Evolutionary conservation across 2,888 invertebrate species (phyloP), one percentile per base, ranked within the genome.

Genomic region (Orthosia gracilis): DNA sequence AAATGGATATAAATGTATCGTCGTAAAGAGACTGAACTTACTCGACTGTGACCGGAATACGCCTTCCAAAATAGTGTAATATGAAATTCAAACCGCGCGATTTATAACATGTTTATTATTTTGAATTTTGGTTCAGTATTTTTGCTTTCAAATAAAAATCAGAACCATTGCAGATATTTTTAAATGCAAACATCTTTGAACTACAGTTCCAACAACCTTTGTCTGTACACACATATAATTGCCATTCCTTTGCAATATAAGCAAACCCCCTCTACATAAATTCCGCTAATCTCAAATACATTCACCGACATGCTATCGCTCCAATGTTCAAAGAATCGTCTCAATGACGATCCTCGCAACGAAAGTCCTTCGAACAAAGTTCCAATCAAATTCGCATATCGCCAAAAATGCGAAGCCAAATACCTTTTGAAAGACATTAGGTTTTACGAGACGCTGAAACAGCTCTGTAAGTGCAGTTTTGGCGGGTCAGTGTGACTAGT

Each of bases 1-100:
- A 91, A 90, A 91, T 91, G 88, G 92, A 90, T 92, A 91, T 91
- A 92, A 92, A 92, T 92, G 88, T 90, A 87, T 80, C 87, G 86
- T 87, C 86, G 86, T 84, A 84, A 85, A 84, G 80, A 88, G 85
- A 88, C 84, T 85, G 82, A 87, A 87, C 74, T 87, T 83, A 84
- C 81, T 84, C 75, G 80, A 73, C 85, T 87, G 82, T 85, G 86
- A 84, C 85, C 72, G 80, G 85, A 87, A 90, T 89, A 85, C 76
- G 74, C 79, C 70, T 58, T 72, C 58, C 54, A 79, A 77, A 76
- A 74, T 79, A 83, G 77, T 78, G 73, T 75, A 71, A 79, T 79
- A 78, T 79, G 65, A 79, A 82, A 77, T 76, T 77, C 72, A 78
- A 76, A 74, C 69, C 57, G 40, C 59, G 17, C 54, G 59, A 79